Evolutionary conservation across 2,888 invertebrate genomes (phyloP).

Genomic region (Apeira syringaria): DNA sequence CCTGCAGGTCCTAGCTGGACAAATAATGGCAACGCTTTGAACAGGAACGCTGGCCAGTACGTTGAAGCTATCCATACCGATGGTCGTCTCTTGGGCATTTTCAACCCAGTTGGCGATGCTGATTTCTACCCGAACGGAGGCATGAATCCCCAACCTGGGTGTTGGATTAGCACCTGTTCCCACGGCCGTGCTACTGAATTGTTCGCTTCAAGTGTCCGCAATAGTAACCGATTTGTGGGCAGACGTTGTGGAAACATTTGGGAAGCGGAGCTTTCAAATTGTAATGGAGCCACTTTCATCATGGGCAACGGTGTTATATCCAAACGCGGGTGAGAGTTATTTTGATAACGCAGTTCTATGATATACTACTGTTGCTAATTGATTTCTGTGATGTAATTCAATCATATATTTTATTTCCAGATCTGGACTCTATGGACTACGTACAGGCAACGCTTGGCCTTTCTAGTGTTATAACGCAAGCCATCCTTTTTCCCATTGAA

Average conservation of each 20-base stretch:
- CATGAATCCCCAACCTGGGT: conserved; percentile 57
- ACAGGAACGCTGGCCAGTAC: conserved; percentile 42
- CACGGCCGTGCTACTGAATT: conserved; percentile 52
- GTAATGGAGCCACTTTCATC: conserved; percentile 39
- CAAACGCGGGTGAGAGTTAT: conserved; percentile 46
- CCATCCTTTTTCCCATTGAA: too few relatives aligned
- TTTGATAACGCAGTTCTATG: too few relatives aligned
- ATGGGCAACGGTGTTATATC: conserved; percentile 51
- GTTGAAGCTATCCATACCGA: conserved; percentile 66
- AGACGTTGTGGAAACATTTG: conserved; percentile 41
- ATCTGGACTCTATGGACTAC: conserved; percentile 5
- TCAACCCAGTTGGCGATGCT: conserved; percentile 40
- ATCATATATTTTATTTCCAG: conserved; percentile 4
- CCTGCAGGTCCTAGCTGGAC: conserved; percentile 62
- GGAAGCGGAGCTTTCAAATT: conserved; percentile 40
- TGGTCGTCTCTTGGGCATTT: conserved; percentile 51
- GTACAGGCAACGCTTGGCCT: conserved; percentile 8
- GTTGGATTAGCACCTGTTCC: conserved; percentile 51
- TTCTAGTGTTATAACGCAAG: conserved; percentile 4
- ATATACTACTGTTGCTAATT: too few relatives aligned
- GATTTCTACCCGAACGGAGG: conserved; percentile 69
- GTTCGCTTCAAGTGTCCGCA: conserved; percentile 50
- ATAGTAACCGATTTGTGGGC: conserved; percentile 50
- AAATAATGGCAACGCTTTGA: conserved; percentile 42
- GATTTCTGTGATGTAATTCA: too few relatives aligned